Evolutionary conservation across 2,113 vertebrate species (phyloP).

Genomic region (Apaloderma vittatum): DNA sequence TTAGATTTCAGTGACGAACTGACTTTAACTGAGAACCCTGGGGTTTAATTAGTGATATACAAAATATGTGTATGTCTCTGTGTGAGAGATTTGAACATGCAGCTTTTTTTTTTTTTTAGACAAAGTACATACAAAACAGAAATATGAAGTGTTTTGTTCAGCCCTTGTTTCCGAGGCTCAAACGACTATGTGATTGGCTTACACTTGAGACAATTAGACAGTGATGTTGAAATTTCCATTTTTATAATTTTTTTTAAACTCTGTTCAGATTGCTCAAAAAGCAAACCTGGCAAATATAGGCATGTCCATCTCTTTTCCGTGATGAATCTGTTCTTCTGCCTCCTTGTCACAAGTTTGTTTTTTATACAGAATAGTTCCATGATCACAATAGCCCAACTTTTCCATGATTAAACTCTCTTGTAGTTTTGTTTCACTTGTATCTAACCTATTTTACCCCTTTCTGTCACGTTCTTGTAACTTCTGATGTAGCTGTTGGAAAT

Average conservation of each 20-base stretch:
- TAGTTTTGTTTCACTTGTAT: background rate
- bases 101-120: background rate
- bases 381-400: background rate
- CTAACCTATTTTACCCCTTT: background rate
- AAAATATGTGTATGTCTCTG: background rate
- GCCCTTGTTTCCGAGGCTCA: background rate
- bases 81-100: background rate
- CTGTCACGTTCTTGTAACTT: background rate
- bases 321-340: background rate
- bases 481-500: background rate
- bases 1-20: background rate
- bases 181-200: background rate
- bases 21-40: background rate
- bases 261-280: background rate
- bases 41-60: background rate
- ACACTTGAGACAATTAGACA: background rate
- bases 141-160: fast-evolving
- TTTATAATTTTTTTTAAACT: background rate
- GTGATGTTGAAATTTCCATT: background rate
- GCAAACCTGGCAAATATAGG: background rate
- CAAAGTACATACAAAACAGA: background rate
- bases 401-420: background rate
- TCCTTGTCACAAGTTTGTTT: background rate
- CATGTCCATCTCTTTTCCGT: background rate
- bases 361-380: background rate